These are phyloP conservation scores for Gadopsis bispinosus DNA, from an alignment of 2,797 vertebrate species.

Conservation along the genomic window DNA sequence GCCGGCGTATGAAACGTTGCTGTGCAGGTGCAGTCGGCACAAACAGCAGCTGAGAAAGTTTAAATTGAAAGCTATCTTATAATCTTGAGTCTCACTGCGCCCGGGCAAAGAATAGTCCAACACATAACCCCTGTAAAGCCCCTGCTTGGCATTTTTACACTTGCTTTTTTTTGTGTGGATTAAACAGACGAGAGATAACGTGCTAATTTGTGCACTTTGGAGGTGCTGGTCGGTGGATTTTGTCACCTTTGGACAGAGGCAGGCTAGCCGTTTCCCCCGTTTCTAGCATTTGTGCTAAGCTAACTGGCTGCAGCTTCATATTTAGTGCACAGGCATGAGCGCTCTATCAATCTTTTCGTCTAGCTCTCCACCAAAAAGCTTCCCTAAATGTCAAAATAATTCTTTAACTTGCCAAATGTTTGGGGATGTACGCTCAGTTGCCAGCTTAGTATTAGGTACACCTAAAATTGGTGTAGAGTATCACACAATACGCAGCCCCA, in stretches of 20 bases:
- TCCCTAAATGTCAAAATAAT: background rate
- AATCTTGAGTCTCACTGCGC: too few species aligned
- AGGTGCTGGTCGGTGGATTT: background rate
- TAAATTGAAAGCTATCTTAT: too few species aligned
- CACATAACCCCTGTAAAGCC: too few species aligned
- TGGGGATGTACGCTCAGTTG: background rate
- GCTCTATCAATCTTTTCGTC: too few species aligned
- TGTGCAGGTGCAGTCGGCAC: too few species aligned
- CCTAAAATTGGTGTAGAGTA: background rate
- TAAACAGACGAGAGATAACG: background rate
- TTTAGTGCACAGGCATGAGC: background rate
- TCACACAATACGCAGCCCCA: background rate
- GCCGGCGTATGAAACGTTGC: too few species aligned
- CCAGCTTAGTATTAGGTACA: background rate
- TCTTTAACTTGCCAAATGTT: background rate
- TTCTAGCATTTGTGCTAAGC: background rate
- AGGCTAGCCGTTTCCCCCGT: background rate
- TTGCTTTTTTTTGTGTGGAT: too few species aligned
- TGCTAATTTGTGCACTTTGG: background rate
- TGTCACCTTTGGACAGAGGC: background rate
- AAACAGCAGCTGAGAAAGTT: too few species aligned
- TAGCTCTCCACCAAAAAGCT: too few species aligned
- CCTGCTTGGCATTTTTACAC: too few species aligned
- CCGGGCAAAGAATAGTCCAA: too few species aligned
- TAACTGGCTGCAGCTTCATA: background rate